Conservation (phyloP, 2,888 invertebrate species). For the Theodoxus fluviatilis region DNA sequence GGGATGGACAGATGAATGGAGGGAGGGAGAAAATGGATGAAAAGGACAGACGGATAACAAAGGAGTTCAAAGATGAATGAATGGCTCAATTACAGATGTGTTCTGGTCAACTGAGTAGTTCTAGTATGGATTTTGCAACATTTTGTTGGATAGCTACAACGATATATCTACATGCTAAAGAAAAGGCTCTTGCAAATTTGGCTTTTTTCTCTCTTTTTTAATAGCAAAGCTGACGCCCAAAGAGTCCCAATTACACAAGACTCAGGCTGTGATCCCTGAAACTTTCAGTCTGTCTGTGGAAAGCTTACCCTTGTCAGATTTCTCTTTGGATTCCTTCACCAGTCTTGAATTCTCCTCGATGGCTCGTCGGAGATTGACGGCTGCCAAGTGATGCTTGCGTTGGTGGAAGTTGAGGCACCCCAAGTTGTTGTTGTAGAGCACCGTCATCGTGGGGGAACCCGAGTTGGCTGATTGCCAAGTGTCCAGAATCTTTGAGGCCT, state of each 20-base stretch:
- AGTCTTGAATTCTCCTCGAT: conserved; percentile 75
- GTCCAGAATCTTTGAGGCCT: conserved; percentile 71
- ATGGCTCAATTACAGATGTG: too few species aligned
- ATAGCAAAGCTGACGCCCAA: not conserved
- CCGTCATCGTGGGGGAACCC: conserved; percentile 66
- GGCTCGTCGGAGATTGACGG: conserved; percentile 81
- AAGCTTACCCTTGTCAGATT: conserved; percentile 33
- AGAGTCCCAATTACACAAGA: not conserved
- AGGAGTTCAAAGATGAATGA: too few species aligned
- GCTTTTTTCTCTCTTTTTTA: not conserved
- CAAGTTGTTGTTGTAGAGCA: conserved; percentile 81
- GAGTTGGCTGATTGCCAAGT: conserved; percentile 39
- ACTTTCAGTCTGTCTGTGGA: not conserved
- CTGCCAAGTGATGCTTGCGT: conserved; percentile 81
- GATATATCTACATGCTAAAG: too few species aligned
- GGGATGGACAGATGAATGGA: too few species aligned
- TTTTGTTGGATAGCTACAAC: too few species aligned
- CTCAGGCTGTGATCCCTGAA: not conserved
- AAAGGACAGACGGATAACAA: too few species aligned
- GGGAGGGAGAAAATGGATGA: too few species aligned
- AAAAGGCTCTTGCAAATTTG: not conserved
- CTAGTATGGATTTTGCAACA: too few species aligned
- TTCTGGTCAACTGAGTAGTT: too few species aligned
- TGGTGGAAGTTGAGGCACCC: conserved; percentile 82
- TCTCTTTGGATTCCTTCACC: conserved; percentile 45